Percentiles rank a stretch among this genome's conserved stretches.
Evolutionary conservation across 1,140 invertebrate species (phyloP).

Genomic region (Ips typographus): DNA sequence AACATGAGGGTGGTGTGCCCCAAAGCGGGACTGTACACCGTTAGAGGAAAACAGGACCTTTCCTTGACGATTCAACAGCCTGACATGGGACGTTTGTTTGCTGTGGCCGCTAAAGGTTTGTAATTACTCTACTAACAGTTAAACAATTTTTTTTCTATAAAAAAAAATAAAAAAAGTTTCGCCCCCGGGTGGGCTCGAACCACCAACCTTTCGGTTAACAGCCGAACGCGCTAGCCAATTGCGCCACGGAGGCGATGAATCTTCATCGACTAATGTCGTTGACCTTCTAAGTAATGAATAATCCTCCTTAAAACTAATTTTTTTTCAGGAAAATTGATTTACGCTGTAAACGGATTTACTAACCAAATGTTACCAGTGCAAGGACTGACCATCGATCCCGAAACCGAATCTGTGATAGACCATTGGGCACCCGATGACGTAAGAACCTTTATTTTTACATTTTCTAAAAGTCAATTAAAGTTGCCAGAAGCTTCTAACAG

Average conservation of each 20-base stretch:
- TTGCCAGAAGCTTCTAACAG: neutral
- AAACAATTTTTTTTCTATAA: neutral
- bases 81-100: constrained; percentile 74
- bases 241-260: constrained; percentile 15
- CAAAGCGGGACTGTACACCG: constrained; percentile 63
- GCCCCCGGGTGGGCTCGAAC: constrained; percentile 71
- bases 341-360: constrained; percentile 79
- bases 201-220: constrained; percentile 78
- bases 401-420: constrained; percentile 68
- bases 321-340: constrained; percentile 67
- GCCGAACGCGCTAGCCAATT: constrained; percentile 70
- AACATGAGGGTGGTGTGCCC: constrained; percentile 84
- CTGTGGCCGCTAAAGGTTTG: constrained; percentile 68
- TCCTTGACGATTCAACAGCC: constrained; percentile 69
- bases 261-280: neutral
- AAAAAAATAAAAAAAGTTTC: constrained; percentile 47
- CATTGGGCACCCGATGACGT: constrained; percentile 69
- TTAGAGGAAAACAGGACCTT: constrained; percentile 58
- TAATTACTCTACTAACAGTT: neutral
- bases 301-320: constrained; percentile 11
- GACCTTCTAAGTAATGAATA: too few species aligned
- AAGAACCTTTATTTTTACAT: constrained; percentile 8
- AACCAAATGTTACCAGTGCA: constrained; percentile 65
- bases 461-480: too few species aligned
- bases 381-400: constrained; percentile 77